phyloP scores from a whole-genome alignment of 2,888 invertebrate genomes.

The Plemyria rubiginata region DNA sequence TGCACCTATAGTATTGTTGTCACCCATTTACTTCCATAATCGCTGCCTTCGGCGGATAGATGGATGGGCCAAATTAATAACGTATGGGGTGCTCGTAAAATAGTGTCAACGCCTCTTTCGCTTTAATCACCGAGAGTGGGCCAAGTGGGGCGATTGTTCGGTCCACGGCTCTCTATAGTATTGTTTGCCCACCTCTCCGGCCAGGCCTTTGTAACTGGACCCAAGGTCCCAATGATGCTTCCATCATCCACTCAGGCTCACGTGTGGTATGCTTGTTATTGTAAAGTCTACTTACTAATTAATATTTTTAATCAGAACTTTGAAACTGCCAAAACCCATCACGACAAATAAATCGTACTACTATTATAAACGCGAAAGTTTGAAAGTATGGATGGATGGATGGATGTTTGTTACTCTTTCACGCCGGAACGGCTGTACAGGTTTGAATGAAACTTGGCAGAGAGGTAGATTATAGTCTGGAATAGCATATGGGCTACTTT shows the following conservation, averaged over 20 bases:
- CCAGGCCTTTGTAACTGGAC: constrained; percentile 78
- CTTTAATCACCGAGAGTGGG: constrained; percentile 83
- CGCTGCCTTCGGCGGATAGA: constrained; percentile 44
- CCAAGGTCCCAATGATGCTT: constrained; percentile 59
- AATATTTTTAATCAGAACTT: too few species aligned
- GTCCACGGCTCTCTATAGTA: constrained; percentile 70
- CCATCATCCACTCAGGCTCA: constrained; percentile 61
- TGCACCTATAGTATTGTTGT: constrained; percentile 10
- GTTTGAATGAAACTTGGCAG: too few species aligned
- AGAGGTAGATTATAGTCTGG: too few species aligned
- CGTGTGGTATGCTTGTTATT: constrained; percentile 10
- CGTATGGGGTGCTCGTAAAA: constrained; percentile 72
- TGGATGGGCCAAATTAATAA: constrained; percentile 68
- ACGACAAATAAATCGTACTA: too few species aligned
- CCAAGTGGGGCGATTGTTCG: constrained; percentile 79
- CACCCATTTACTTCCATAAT: constrained; percentile 21
- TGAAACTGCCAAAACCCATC: too few species aligned
- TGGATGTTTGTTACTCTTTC: too few species aligned
- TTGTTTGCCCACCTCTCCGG: constrained; percentile 77
- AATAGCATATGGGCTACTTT: too few species aligned
- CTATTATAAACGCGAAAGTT: too few species aligned
- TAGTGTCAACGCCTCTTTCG: constrained; percentile 80
- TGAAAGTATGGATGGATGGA: too few species aligned
- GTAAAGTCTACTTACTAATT: too few species aligned
- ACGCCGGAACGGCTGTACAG: too few species aligned